Evolutionary conservation across 2,113 vertebrate species (phyloP), one percentile per base, ranked within the genome.

Genomic region (Saguinus imperator): DNA sequence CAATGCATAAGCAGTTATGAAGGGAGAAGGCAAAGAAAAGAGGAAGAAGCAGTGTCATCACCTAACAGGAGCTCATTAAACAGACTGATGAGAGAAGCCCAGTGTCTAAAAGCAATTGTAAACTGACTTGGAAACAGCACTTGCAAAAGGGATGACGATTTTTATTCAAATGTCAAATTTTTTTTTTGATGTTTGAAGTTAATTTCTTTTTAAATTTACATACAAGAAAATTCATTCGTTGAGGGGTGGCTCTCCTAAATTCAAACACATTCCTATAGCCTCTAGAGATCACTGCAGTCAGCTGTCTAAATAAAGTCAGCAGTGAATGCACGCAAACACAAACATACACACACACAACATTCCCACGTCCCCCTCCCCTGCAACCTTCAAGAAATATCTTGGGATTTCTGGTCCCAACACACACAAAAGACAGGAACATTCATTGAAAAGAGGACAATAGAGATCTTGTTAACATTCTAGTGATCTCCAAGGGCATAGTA

Each of bases 401-500:
- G 94, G 81, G 92, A 94, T 81, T 96, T 76, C 91, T 50, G 21
- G n/a, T 25, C 52, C 87, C 16, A 13, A 16, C 57, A 66, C 52
- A 94, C 84, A 92, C 84, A 97, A 97, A 94, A 91, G 89, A 73
- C 75, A 37, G 66, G 95, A 96, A 86, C 48, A 76, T 48, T 89
- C 94, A 85, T 92, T 97, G 94, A 94, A 96, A 86, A 96, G 72
- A 94, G 92, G 43, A 95, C 91, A 97, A 94, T 97, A 82, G 94
- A 91, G 92, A 88, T 96, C 94, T 93, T 97, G 97, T 97, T 97
- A 96, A 97, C 96, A 97, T 97, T 96, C 92, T 77, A 66, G 96
- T 94, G 94, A 76, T 97, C 95, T 97, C 96, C 96, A 96, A 97
- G 97, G 95, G 61, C 95, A 89, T 5, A 94, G 90, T 45, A 73